Evolutionary conservation across 2,113 vertebrate genomes (phyloP).

Genomic region (Cromileptes altivelis): DNA sequence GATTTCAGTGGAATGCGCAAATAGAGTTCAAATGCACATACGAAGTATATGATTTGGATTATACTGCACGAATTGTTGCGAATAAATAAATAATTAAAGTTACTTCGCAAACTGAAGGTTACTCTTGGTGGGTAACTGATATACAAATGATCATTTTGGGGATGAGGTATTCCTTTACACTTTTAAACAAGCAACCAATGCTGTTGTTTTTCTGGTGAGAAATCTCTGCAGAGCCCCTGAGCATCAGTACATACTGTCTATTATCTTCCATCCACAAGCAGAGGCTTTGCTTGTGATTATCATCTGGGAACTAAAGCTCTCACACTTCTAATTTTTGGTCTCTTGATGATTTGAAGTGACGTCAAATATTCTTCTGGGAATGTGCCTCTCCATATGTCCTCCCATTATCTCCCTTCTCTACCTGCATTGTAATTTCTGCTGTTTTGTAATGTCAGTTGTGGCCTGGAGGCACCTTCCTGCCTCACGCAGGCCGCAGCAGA

Average conservation of each 20-base stretch:
- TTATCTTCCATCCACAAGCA: neutral
- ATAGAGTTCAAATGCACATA: too few relatives aligned
- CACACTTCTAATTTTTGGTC: neutral
- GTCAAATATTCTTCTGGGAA: neutral
- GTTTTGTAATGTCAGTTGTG: slow-evolving; percentile 41
- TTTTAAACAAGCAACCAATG: neutral
- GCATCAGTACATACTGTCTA: neutral
- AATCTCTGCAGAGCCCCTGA: neutral
- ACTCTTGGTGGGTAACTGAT: too few relatives aligned
- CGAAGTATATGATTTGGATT: too few relatives aligned
- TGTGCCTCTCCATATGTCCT: neutral
- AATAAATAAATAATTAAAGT: too few relatives aligned
- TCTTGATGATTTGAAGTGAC: neutral
- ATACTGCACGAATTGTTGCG: too few relatives aligned
- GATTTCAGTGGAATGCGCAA: too few relatives aligned
- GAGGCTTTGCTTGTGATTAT: neutral
- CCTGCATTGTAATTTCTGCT: slow-evolving; percentile 38
- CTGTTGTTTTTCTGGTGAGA: neutral
- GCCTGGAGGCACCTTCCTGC: slow-evolving; percentile 45
- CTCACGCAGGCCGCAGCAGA: slow-evolving; percentile 40
- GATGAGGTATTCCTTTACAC: neutral
- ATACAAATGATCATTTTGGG: too few relatives aligned
- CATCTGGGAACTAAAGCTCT: neutral
- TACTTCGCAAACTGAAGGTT: too few relatives aligned
- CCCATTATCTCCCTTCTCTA: slow-evolving; percentile 29